These are phyloP conservation scores for Enteromius viviparus DNA, from an alignment of 2,797 vertebrate species.

Conservation along the genomic window DNA sequence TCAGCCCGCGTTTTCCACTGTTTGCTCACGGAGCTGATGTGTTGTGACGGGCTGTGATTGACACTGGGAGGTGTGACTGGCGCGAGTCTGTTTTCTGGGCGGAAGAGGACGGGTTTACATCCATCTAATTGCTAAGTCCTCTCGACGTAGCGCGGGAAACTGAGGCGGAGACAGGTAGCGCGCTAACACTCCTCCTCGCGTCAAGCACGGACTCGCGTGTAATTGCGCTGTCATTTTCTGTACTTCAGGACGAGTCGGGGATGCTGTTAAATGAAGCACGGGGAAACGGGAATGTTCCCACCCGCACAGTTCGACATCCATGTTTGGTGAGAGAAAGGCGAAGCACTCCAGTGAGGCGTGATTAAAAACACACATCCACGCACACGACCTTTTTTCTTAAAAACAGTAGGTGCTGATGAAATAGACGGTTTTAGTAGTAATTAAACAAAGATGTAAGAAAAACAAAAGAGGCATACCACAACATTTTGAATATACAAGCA, in stretches of 20 bases:
- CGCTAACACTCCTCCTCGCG: conserved; percentile 67
- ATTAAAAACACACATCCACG: conserved; percentile 50
- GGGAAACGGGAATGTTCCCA: conserved; percentile 49
- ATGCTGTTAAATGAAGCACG: conserved; percentile 59
- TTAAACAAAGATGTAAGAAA: conserved; percentile 38
- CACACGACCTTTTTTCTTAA: conserved; percentile 35
- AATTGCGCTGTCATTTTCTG: conserved; percentile 73
- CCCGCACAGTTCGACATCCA: conserved; percentile 46
- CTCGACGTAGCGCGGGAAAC: conserved; percentile 72
- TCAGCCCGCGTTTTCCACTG: conserved; percentile 69
- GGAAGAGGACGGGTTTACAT: conserved; percentile 73
- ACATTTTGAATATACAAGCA: no score
- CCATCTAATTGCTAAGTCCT: conserved; percentile 74
- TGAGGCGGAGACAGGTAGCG: conserved; percentile 69
- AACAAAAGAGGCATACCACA: not conserved
- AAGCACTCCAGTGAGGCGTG: conserved; percentile 41
- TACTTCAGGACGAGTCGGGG: conserved; percentile 68
- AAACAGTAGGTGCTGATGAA: conserved; percentile 41
- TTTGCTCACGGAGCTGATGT: conserved; percentile 74
- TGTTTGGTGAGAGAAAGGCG: conserved; percentile 53
- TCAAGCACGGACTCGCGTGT: conserved; percentile 64
- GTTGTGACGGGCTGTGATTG: conserved; percentile 76
- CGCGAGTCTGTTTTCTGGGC: conserved; percentile 68
- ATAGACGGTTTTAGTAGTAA: conserved; percentile 26
- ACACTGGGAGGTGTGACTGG: conserved; percentile 73